A percentile compares a stretch with the other conserved stretches of the same genome.
Conservation (phyloP, 2,797 vertebrate genomes). For the Acanthopagrus latus region DNA sequence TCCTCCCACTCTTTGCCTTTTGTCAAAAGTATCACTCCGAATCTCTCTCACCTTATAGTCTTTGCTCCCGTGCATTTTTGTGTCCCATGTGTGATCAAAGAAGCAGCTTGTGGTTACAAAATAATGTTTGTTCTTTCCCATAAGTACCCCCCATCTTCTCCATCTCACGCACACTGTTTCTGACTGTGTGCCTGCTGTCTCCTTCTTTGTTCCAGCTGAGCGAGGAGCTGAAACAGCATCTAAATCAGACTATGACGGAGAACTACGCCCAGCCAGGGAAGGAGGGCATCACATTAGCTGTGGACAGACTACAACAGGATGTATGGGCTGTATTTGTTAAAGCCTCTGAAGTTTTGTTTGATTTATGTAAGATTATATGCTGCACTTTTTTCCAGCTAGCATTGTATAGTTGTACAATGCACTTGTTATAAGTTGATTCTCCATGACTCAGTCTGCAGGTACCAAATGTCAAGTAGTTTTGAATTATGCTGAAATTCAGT, state of each 20-base stretch:
- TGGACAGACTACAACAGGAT: conserved; percentile 90
- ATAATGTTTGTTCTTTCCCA: neutral
- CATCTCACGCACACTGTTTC: neutral
- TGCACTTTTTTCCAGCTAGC: neutral
- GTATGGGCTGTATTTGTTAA: conserved; percentile 73
- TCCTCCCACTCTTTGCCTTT: conserved; percentile 29
- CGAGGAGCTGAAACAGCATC: conserved; percentile 88
- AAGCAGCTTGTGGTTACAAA: conserved; percentile 20
- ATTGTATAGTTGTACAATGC: neutral
- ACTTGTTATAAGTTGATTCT: conserved; percentile 7
- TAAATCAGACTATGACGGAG: conserved; percentile 87
- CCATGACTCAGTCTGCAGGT: conserved; percentile 10
- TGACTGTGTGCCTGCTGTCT: conserved; percentile 23
- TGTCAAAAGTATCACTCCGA: conserved; percentile 18
- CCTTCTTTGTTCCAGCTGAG: conserved; percentile 84
- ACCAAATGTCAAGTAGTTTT: conserved; percentile 11
- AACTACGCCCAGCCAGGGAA: conserved; percentile 87
- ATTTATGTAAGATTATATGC: conserved; percentile 13
- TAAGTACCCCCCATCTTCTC: neutral
- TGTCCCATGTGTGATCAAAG: neutral
- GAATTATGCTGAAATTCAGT: conserved; percentile 13
- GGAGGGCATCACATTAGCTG: conserved; percentile 84
- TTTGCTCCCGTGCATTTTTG: conserved; percentile 14
- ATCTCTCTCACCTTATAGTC: conserved; percentile 9
- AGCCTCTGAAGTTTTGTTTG: conserved; percentile 1